Evolutionary conservation across 92 coral and sea anemone genomes (phyloP).

Genomic region (Palythoa heliodiscus): DNA sequence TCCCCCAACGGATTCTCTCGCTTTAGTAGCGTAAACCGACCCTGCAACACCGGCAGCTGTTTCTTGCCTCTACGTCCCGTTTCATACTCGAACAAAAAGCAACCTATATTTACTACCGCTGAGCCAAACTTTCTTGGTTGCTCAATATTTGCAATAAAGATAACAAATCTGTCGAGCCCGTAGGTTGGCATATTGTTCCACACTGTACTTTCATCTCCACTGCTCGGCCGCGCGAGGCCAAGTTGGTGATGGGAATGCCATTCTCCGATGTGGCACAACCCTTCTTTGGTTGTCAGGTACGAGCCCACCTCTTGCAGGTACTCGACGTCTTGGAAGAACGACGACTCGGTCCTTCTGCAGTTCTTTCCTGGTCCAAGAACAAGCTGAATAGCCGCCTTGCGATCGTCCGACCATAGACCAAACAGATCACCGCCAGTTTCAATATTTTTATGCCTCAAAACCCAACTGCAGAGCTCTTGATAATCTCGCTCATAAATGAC

Average conservation of each 20-base stretch:
- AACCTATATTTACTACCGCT: conserved; percentile 45
- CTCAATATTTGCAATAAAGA: conserved; percentile 80
- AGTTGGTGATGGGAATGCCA: conserved; percentile 96
- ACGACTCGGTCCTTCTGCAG: conserved; percentile 58
- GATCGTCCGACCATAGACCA: conserved; percentile 85
- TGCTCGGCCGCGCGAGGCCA: conserved; percentile 74
- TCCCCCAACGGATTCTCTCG: conserved; percentile 40
- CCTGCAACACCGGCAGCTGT: conserved; percentile 52
- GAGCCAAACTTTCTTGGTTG: background rate
- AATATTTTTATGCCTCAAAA: conserved; percentile 55
- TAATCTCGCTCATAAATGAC: conserved; percentile 65
- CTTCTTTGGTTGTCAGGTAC: conserved; percentile 63
- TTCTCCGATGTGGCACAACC: conserved; percentile 93
- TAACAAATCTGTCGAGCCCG: conserved; percentile 67
- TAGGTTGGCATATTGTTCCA: conserved; percentile 85
- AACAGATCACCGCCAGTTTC: conserved; percentile 95
- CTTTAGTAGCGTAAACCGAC: conserved; percentile 42
- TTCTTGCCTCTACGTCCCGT: conserved; percentile 22
- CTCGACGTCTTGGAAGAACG: conserved; percentile 82
- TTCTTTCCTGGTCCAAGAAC: conserved; percentile 84
- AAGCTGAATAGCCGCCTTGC: conserved; percentile 79
- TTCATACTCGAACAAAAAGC: conserved; percentile 73
- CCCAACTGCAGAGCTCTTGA: conserved; percentile 64
- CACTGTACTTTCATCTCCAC: conserved; percentile 87
- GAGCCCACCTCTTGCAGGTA: conserved; percentile 72